phyloP scores from a whole-genome alignment of 2,797 vertebrate species.

The Gambusia yucatana region DNA sequence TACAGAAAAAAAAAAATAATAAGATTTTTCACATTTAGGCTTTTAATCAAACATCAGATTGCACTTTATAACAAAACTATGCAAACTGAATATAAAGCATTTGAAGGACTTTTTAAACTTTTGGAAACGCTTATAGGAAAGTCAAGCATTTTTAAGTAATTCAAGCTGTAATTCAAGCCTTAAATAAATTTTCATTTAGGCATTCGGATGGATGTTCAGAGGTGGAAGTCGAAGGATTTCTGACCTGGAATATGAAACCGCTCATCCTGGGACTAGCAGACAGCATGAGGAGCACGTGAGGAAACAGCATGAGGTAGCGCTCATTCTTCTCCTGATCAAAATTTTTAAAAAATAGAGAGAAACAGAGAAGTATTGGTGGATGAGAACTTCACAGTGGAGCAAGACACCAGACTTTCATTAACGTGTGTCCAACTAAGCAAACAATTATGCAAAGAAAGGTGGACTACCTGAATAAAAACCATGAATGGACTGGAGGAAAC shows the following conservation, averaged over 20 bases:
- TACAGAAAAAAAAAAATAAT: no score
- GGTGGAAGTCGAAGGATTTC: neutral
- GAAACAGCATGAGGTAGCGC: conserved; percentile 97
- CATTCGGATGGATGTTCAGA: neutral
- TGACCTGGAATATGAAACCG: conserved; percentile 98
- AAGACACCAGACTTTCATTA: neutral
- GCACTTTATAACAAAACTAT: no score
- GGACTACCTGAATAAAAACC: neutral
- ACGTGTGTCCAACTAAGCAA: neutral
- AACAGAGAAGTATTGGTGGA: neutral
- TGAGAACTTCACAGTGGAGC: neutral
- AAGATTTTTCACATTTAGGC: no score
- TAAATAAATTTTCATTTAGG: neutral
- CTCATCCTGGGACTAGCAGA: conserved; percentile 99
- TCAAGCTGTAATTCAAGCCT: no score
- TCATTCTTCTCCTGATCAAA: conserved; percentile 93
- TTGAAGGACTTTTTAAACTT: no score
- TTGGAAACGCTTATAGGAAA: no score
- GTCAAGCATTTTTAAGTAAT: no score
- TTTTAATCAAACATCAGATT: no score
- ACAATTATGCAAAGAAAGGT: neutral
- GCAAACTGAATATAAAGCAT: no score
- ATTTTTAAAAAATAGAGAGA: neutral
- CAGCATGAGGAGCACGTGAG: conserved; percentile 93
- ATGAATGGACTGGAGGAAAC: neutral